Percentiles rank a stretch among this genome's conserved stretches.
Conservation (phyloP, 2,888 invertebrate species). For the Helicoverpa assulta region DNA sequence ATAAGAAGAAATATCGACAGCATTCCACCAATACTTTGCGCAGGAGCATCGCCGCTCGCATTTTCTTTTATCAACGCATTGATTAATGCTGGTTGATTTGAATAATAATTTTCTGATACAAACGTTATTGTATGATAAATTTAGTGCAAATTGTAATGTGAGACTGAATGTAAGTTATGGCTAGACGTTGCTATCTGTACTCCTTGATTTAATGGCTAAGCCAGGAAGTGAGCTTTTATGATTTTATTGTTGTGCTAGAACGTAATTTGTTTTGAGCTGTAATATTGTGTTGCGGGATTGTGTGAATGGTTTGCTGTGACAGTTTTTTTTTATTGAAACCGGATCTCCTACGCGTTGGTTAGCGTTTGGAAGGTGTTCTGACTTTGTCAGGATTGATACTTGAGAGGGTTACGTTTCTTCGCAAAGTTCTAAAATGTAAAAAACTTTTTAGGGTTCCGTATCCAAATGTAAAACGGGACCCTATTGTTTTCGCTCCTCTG, state of each 20-base stretch:
- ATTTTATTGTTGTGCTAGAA: slow-evolving; percentile 49
- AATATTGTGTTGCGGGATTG: slow-evolving; percentile 22
- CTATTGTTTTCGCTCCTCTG: no score
- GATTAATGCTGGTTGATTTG: slow-evolving; percentile 89
- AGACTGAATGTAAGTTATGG: slow-evolving; percentile 69
- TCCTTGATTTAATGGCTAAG: slow-evolving; percentile 60
- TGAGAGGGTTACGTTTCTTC: no score
- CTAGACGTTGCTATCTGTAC: slow-evolving; percentile 59
- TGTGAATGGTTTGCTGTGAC: neutral
- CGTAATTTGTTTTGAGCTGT: slow-evolving; percentile 37
- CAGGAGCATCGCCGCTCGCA: slow-evolving; percentile 84
- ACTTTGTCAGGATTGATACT: neutral
- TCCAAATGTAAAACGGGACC: no score
- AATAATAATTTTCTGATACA: slow-evolving; percentile 90
- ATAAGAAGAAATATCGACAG: slow-evolving; percentile 35
- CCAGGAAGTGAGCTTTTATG: slow-evolving; percentile 58
- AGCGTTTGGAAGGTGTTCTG: neutral
- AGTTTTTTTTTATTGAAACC: neutral
- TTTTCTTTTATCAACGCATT: slow-evolving; percentile 90
- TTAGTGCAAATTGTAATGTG: slow-evolving; percentile 90
- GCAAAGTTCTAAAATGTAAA: no score
- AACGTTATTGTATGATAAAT: slow-evolving; percentile 90
- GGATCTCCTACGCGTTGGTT: neutral
- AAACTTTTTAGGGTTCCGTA: no score
- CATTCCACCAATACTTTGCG: slow-evolving; percentile 72